A percentile compares a stretch with the other conserved stretches of the same genome.
Conservation (phyloP, 2,797 vertebrate species). For the Scolopax bukidnonensis region DNA sequence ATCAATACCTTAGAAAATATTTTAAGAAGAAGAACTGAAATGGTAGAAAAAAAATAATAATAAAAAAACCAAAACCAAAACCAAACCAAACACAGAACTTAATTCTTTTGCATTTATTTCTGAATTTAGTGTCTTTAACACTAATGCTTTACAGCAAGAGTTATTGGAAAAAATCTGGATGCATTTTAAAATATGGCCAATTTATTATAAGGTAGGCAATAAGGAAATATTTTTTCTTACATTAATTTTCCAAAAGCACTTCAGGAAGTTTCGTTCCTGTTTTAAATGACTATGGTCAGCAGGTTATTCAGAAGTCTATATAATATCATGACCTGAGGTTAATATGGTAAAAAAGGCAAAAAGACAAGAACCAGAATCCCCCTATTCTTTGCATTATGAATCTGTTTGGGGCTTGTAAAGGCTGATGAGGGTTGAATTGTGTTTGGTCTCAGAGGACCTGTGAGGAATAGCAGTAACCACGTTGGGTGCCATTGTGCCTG, state of each 20-base stretch:
- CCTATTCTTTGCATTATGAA: background rate
- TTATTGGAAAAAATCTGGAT: background rate
- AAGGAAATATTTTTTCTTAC: background rate
- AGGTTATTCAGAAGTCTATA: background rate
- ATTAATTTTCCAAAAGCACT: background rate
- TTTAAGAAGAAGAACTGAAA: background rate
- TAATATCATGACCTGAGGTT: background rate
- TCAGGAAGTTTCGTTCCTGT: background rate
- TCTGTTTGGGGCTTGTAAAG: background rate
- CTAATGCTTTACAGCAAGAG: background rate
- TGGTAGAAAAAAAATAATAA: background rate
- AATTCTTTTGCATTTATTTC: background rate
- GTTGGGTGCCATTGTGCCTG: rapidly evolving
- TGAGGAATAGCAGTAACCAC: background rate
- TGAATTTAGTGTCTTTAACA: background rate
- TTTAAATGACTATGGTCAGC: background rate
- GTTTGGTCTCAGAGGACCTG: no score
- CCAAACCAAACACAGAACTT: no score
- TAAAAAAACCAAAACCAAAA: background rate
- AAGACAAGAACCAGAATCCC: rapidly evolving
- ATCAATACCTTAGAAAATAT: background rate
- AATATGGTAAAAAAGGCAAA: background rate
- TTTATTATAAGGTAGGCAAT: background rate
- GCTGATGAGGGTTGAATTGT: background rate
- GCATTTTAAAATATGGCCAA: background rate